A percentile compares a stretch with the other conserved stretches of the same genome.
phyloP scores from a whole-genome alignment of 2,888 invertebrate species.

The Amphipyra tragopoginis region DNA sequence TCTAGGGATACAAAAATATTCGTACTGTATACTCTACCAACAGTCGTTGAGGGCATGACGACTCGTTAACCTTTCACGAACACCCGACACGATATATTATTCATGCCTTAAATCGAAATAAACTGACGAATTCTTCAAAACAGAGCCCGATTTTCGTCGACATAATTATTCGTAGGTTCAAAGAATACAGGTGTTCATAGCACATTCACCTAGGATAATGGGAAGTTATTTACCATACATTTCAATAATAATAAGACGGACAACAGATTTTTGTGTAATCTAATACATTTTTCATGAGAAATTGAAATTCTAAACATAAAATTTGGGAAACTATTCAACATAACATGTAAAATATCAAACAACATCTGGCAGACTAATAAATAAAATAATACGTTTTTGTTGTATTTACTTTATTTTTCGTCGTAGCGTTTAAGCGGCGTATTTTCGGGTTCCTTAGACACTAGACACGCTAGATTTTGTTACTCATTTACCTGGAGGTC shows the following conservation, averaged over 20 bases:
- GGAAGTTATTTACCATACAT: conserved; percentile 56
- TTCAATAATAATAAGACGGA: conserved; percentile 50
- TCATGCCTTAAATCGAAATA: conserved; percentile 72
- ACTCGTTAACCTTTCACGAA: conserved; percentile 86
- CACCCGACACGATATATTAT: conserved; percentile 72
- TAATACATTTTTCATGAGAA: conserved; percentile 49
- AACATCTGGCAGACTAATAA: conserved; percentile 56
- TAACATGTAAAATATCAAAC: conserved; percentile 30
- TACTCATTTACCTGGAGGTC: too few relatives aligned
- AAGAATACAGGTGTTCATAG: conserved; percentile 60
- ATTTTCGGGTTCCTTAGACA: conserved; percentile 7
- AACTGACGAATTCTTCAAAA: conserved; percentile 63
- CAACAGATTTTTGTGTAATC: conserved; percentile 49
- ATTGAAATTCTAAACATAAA: conserved; percentile 39
- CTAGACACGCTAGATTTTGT: too few relatives aligned
- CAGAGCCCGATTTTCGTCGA: conserved; percentile 37
- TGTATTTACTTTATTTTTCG: conserved; percentile 14
- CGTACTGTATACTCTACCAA: conserved; percentile 6
- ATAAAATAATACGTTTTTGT: conserved; percentile 28
- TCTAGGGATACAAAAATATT: conserved; percentile 15
- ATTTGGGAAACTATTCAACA: conserved; percentile 22
- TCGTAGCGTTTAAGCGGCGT: neutral
- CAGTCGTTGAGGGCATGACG: conserved; percentile 66
- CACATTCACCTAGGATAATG: conserved; percentile 55
- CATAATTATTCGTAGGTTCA: conserved; percentile 26